phyloP scores from a whole-genome alignment of 30 jellyfish, hydroid and myxozoan genomes.

The Aurelia sp. region DNA sequence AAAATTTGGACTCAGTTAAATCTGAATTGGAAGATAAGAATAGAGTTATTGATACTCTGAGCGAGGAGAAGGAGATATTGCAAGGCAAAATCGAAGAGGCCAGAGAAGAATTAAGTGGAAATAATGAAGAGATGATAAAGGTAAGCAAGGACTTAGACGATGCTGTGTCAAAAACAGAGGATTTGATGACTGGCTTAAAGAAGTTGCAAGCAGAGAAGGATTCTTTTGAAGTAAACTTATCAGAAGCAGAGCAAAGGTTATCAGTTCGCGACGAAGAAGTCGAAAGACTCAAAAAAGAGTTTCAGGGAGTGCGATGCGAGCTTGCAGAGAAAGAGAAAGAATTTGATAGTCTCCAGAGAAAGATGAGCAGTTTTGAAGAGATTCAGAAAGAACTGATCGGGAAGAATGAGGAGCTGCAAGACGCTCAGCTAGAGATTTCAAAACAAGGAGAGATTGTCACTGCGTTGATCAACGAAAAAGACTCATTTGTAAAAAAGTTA shows the following conservation, averaged over 20 bases:
- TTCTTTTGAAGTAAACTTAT: not conserved
- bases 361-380: too few species aligned
- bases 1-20: not conserved
- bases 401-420: too few species aligned
- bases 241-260: not conserved
- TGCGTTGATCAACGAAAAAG: too few species aligned
- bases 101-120: not conserved
- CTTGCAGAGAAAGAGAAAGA: not conserved
- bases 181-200: not conserved
- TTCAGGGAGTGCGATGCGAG: not conserved
- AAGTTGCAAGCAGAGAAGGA: constrained; percentile 5
- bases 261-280: not conserved
- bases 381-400: too few species aligned
- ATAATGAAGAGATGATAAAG: not conserved
- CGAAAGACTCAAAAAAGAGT: not conserved
- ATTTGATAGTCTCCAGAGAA: too few species aligned
- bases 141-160: constrained; percentile 3
- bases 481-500: too few species aligned
- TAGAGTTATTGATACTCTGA: not conserved
- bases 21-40: not conserved
- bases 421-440: too few species aligned
- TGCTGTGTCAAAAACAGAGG: not conserved
- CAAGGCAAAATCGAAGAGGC: not conserved
- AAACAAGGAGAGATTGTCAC: too few species aligned
- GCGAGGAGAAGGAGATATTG: not conserved